phyloP scores from a whole-genome alignment of 1,140 invertebrate genomes.

The Drosophila parabipectinata region DNA sequence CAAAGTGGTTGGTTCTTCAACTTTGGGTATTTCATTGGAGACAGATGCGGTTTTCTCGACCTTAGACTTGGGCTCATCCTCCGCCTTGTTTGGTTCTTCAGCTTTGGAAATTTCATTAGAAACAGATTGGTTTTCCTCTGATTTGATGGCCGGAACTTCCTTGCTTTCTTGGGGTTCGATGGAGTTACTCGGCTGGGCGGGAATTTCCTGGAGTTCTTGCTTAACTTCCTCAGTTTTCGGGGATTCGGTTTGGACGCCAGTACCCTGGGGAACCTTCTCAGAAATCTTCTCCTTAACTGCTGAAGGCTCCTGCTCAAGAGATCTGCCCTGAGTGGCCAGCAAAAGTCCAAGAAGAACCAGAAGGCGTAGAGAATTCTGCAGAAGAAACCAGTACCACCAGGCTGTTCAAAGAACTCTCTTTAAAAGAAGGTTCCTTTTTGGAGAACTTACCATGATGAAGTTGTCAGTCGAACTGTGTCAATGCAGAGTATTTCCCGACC shows the following conservation, averaged over 20 bases:
- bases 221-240: conserved; percentile 1
- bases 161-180: background rate
- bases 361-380: conserved; percentile 42
- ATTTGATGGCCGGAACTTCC: background rate
- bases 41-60: too few species aligned
- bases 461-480: conserved; percentile 62
- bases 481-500: background rate
- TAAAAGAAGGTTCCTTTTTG: background rate
- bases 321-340: conserved; percentile 28
- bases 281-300: conserved; percentile 11
- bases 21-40: background rate
- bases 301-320: conserved; percentile 10
- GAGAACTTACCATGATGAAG: conserved; percentile 67
- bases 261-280: background rate
- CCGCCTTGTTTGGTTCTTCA: too few species aligned
- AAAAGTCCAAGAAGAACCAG: conserved; percentile 40
- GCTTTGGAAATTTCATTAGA: background rate
- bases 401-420: background rate
- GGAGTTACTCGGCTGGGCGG: background rate
- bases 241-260: background rate
- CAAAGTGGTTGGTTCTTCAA: background rate
- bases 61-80: too few species aligned
- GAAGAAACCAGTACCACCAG: background rate
- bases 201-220: conserved; percentile 2
- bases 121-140: background rate